Base-by-base conservation (phyloP, 2,113 vertebrate genomes). In the Platysternon megacephalum region DNA sequence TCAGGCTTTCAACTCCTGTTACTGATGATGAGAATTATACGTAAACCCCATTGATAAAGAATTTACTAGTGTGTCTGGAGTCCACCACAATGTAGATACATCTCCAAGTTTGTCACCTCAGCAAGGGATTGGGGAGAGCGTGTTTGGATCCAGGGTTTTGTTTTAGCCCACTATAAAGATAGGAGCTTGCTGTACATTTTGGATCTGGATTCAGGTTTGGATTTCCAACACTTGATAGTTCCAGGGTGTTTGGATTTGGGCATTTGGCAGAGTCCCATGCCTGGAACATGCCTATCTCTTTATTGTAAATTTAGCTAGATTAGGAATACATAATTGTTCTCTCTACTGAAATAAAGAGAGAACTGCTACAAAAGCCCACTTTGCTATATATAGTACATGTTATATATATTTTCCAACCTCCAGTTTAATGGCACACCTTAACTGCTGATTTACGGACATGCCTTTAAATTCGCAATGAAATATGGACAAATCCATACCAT, bases 401-500 rank as follows among this genome's bases (percentile, higher is more conserved):
- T 96, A 94, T 95, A 72, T 90, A 79, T 82, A 82, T 95, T 98
- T 98, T 96, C 97, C 56, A 82, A 72, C 35, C 82, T 78, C 91
- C 0, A 0, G 42, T 94, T 95, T 98, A 96, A 96, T 94, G 68
- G 93, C 96, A 95, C 44, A 42, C 91, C 42, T 85, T 97, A 88
- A 95, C 78, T 94, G 85, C 93, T 97, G 94, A 94, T 95, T 93
- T 22, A 93, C 81, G 48, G 76, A 86, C 97, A 90, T 93, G 56
- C 46, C 76, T 82, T 93, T 93, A 90, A n/a, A 81, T 85, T 93
- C 4, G 12, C 19, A 89, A 51, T 94, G 88, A 97, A 97, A 97
- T 97, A 94, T 39, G 76, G 93, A 96, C 84, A 96, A 95, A 98
- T 97, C 93, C 84, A 95, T 98, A 97, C 11, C 12, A 28, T 7